These are phyloP conservation scores for Callocephalon fimbriatum DNA, from an alignment of 2,113 vertebrate genomes.

Conservation along the genomic window DNA sequence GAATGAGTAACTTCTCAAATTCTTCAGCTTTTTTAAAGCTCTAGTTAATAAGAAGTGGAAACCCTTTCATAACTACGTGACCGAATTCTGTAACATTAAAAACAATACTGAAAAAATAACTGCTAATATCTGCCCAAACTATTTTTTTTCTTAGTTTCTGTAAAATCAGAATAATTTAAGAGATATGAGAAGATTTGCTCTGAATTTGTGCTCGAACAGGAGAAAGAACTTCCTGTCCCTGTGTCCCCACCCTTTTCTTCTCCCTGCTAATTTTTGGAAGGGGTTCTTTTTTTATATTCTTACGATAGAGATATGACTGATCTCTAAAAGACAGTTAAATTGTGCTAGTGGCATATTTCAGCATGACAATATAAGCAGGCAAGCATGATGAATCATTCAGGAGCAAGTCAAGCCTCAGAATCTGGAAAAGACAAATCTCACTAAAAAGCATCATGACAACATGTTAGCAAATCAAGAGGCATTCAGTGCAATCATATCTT, in stretches of 20 bases:
- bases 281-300: not conserved
- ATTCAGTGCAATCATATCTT: not conserved
- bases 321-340: not conserved
- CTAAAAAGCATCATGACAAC: not conserved
- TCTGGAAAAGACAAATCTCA: not conserved
- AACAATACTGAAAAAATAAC: not conserved
- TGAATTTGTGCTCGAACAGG: not conserved
- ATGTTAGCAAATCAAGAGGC: not conserved
- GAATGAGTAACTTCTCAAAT: not conserved
- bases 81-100: not conserved
- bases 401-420: not conserved
- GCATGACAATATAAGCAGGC: not conserved
- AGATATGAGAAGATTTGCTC: not conserved
- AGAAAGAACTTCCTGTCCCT: not conserved
- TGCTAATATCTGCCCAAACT: not conserved
- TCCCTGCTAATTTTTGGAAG: not conserved
- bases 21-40: not conserved
- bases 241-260: not conserved
- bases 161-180: not conserved
- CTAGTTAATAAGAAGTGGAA: not conserved
- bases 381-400: not conserved
- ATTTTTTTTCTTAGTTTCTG: not conserved
- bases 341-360: not conserved
- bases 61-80: not conserved
- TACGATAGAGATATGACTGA: rapidly evolving